These are phyloP conservation scores for Hirundo rustica DNA, from an alignment of 2,797 vertebrate genomes.

Conservation along the genomic window DNA sequence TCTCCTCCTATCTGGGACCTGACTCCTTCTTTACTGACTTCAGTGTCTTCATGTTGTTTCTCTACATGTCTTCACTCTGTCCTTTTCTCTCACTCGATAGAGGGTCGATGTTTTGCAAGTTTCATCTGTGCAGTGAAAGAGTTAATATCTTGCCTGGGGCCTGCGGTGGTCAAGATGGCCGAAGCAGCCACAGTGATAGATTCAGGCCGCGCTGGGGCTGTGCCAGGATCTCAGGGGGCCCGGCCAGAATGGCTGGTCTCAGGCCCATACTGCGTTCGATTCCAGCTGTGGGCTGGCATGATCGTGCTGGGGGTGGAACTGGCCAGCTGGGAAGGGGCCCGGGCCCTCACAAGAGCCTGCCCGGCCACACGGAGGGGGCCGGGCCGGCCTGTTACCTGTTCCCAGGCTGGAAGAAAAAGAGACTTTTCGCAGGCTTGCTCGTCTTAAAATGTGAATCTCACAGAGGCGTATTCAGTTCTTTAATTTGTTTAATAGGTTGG, in stretches of 20 bases:
- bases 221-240: not conserved
- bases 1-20: not conserved
- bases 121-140: not conserved
- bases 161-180: not conserved
- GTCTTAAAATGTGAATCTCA: not conserved
- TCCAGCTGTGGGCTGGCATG: not conserved
- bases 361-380: not conserved
- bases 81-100: not conserved
- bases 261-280: not conserved
- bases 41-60: not conserved
- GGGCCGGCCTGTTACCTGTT: not conserved
- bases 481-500: not conserved
- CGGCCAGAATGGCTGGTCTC: not conserved
- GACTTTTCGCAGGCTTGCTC: not conserved
- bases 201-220: not conserved
- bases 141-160: not conserved
- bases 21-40: not conserved
- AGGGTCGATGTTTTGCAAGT: not conserved
- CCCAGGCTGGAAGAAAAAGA: not conserved
- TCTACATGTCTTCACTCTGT: not conserved
- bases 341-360: not conserved
- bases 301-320: not conserved
- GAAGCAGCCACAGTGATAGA: not conserved
- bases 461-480: not conserved
- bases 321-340: not conserved